These are phyloP conservation scores for Myotis myotis DNA, from an alignment of 2,797 vertebrate species.

Conservation along the genomic window DNA sequence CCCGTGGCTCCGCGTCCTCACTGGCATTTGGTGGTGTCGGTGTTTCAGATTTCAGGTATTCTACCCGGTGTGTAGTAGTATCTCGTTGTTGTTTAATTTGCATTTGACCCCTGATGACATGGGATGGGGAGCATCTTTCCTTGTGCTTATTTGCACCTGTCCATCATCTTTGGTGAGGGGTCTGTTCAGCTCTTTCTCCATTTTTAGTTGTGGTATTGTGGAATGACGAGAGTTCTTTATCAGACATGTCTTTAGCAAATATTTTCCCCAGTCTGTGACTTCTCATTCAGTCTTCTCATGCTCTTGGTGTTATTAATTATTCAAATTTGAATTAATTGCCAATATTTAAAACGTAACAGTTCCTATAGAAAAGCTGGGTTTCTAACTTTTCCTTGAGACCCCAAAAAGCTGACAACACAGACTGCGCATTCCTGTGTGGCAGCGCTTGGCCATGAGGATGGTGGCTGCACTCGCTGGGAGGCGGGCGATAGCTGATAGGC, in stretches of 20 bases:
- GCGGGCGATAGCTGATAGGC: no score
- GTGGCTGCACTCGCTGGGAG: background rate
- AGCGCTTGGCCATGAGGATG: background rate
- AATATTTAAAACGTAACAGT: background rate
- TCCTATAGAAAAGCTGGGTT: background rate
- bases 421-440: no score
- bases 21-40: background rate
- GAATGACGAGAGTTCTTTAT: background rate
- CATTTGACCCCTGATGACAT: background rate
- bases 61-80: accelerated
- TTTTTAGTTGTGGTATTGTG: background rate
- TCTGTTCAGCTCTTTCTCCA: background rate
- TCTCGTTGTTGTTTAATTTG: background rate
- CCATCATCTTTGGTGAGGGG: background rate
- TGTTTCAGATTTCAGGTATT: background rate
- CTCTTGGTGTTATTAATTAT: background rate
- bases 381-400: background rate
- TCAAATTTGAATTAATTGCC: background rate
- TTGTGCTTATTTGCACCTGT: background rate
- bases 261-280: background rate
- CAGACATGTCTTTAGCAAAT: background rate
- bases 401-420: background rate
- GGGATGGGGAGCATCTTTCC: background rate
- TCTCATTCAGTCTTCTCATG: background rate
- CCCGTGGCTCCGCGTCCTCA: background rate